Evolutionary conservation across 1,140 invertebrate species (phyloP), one percentile per base, ranked within the genome.

Genomic region (Yoshiicerus persimilis): DNA sequence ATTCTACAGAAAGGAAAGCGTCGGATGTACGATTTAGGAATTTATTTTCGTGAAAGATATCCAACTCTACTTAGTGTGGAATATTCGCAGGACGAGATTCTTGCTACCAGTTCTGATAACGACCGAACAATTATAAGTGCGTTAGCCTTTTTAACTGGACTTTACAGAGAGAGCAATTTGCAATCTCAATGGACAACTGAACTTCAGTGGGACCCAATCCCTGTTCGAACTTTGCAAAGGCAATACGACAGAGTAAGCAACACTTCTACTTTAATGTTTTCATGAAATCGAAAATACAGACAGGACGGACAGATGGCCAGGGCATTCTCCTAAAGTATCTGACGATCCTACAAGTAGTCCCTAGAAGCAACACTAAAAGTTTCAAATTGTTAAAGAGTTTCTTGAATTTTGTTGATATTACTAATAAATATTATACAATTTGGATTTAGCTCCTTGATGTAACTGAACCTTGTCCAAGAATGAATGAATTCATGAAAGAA

Each of bases 101-200:
- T 27, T 23, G 47, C 27, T 0, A 10, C 36, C 0, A 77, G 64
- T 41, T 77, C 86, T 2, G 96, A 97, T 92, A 95, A 95, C 4
- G 96, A 98, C 93, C 94, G 97, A n/a, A 97, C 97, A n/a, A 92
- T 98, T 8, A 98, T 97, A 96, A 98, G 96, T 90, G 97, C 96
- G 0, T 94, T 96, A 92, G 93, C 95, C 2, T 96, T 97, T 93
- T 93, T 98, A 87, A 97, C 97, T 87, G 96, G 96, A 6, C 38
- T 89, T 23, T 94, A 96, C 88, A 97, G 95, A 92, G 96, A 96
- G 4, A 94, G 95, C 0, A 92, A 94, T 92, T 96, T 96, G 5
- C 95, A 95, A 0, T 92, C 94, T 85, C 87, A 95, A 3, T 98
- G 96, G 96, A 94, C 97, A 91, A 85, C 90, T 0, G 89, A 94